Base-by-base conservation (phyloP, 2,888 invertebrate species). In the Ametastegia equiseti region DNA sequence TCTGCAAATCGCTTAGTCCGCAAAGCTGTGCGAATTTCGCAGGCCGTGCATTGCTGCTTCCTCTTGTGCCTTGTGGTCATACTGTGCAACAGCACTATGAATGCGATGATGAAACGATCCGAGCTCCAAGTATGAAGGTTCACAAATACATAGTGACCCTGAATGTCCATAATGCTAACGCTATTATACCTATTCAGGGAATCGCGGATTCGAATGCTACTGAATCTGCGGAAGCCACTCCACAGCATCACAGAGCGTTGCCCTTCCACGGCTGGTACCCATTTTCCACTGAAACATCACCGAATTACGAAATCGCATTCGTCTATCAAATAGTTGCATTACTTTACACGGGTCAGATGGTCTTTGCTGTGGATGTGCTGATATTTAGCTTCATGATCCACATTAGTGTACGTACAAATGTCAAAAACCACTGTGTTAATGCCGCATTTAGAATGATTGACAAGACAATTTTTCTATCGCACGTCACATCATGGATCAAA, bases 221-320 rank as follows among this genome's bases (percentile, higher is more conserved):
- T 19, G 19, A 50, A n/a, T 50, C 2, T 1, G 19, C 19, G 0
- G 23, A 54, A 23, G 23, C 5, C 11, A 11, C 23, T 23, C 1
- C 9, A 3, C 63, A 63, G 33, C 33, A 33, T 63, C 15, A 11
- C 7, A 63, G 63, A 36, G 33, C n/a, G 4, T 27, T 63, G n/a
- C 63, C 63, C 6, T 63, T 63, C n/a, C 33, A 63, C 33, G 30
- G 33, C 5, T 63, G 63, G 63, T 63, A 27, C 33, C 63, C 63
- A 63, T 63, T 63, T n/a, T 63, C 63, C 0, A 63, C 63, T 33
- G 11, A 63, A 63, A 33, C 33, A 63, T 63, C 63, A 63, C 63
- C 63, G 33, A 63, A 33, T 33, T 30, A 63, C 33, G 63, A 63
- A 63, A 7, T 63, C 15, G 33, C 63, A 63, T 63, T 63, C n/a